Evolutionary conservation across 2,113 vertebrate genomes (phyloP), one percentile per base, ranked within the genome.

Genomic region (Petroica traversi): DNA sequence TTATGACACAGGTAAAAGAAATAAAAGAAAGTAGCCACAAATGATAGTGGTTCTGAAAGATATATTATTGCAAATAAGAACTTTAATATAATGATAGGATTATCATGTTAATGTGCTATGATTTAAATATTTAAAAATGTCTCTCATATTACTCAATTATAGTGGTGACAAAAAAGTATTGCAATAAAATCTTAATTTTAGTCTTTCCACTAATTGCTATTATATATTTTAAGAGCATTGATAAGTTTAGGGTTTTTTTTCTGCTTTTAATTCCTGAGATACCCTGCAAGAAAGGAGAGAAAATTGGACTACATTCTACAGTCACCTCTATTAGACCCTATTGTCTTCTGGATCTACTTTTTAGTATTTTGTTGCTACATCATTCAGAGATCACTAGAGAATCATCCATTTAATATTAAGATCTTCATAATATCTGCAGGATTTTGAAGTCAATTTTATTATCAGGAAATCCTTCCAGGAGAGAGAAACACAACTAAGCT

Each of bases 211-310:
- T 79, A 73, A 83, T 36, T 85, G 5, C 8, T 79, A 15, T 73
- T 48, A 29, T 14, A 11, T 49, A 63, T 68, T 78, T 92, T 78
- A 75, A 82, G 3, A 80, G 2, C 10, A 48, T 38, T 61, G 49
- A 14, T 64, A 15, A n/a, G 2, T 63, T 61, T 64, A 19, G 0
- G 0, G 1, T 31, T 45, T 20, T 49, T 36, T n/a, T 52, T 19
- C 3, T 51, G n/a, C n/a, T 55, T 64, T 40, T 3, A 63, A 45
- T 45, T 62, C 6, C 9, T 67, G 14, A 83, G 11, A 43, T 2
- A 68, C 14, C 13, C 5, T 23, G 22, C 9, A 75, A 85, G 41
- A 75, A 81, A 68, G 12, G 17, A 88, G 15, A 72, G 14, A 59
- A 88, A 88, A 91, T 3, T 40, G 8, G 12, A 55, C 40, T 75